Base-by-base conservation (phyloP, 2,888 invertebrate species). In the Drosophila paracracens region DNA sequence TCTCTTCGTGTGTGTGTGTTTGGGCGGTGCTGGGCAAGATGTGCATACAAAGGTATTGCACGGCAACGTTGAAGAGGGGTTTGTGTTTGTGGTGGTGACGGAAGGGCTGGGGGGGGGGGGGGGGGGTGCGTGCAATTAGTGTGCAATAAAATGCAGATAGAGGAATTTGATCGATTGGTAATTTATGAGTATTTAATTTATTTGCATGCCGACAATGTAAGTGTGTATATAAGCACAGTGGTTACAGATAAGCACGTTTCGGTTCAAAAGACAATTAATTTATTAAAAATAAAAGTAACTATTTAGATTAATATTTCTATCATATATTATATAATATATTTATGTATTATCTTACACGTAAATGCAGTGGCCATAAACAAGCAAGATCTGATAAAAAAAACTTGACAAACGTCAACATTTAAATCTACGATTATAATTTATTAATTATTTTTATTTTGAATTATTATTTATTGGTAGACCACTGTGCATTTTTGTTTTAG, bases 61-160 rank as follows among this genome's bases (percentile, higher is more conserved):
- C 27, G 46, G 53, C 50, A 48, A 46, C 36, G 50, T 25, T n/a
- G 60, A 40, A 36, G 5, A 56, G 27, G 13, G 18, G 29, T 29
- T 33, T 11, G 2, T 16, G 33, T 1, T 16, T 7, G 11, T 0
- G 3, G 33, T 10, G 10, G 0, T 0, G 2, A 10, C 10, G 31
- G 0, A 0, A 33, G 3, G 31, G 7, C 8, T n/a, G n/a, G 58
- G 57, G 53, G 51, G 65, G 25, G 40, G 59, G 66, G 43, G 46
- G 64, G 57, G 61, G 65, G 64, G 57, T 61, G 67, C 71, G 71
- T 79, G 88, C 89, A 85, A 85, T 87, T 84, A 77, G 74, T 81
- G 65, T 79, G 79, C 76, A 83, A 75, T 58, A 52, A 71, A 74
- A 65, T 64, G 53, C 59, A 77, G 65, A 64, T 40, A 58, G 56